Evolutionary conservation across 2,113 vertebrate genomes (phyloP).

Genomic region (Tor tambroides): DNA sequence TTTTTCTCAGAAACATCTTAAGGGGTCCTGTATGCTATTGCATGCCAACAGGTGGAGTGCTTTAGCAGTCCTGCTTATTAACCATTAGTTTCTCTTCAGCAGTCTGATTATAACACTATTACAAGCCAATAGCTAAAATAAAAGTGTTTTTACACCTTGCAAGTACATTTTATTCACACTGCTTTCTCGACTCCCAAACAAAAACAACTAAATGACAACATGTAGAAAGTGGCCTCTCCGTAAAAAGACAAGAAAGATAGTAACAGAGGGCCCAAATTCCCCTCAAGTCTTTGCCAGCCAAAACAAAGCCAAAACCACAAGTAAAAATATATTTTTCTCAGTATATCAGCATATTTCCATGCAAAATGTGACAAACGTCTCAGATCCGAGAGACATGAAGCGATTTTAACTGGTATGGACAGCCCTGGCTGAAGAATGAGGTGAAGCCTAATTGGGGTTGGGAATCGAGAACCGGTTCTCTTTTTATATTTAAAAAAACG

Average conservation of each 20-base stretch:
- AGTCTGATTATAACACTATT: not conserved
- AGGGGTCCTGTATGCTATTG: conserved; percentile 44
- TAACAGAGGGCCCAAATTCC: not conserved
- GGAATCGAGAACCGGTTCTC: not conserved
- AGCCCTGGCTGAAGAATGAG: not conserved
- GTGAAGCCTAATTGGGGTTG: not conserved
- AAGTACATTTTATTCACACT: conserved; percentile 13
- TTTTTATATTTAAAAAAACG: not conserved
- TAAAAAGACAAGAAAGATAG: conserved; percentile 11
- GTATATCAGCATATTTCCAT: too few relatives aligned
- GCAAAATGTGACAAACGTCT: not conserved
- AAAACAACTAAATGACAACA: conserved; percentile 11
- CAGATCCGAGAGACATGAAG: not conserved
- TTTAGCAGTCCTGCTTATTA: conserved; percentile 70
- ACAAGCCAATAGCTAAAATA: conserved; percentile 25
- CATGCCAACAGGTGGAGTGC: conserved; percentile 79
- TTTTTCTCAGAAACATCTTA: not conserved
- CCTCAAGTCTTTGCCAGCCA: not conserved
- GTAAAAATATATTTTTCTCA: not conserved
- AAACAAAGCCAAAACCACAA: not conserved
- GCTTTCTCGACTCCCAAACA: conserved; percentile 7
- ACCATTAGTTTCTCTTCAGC: conserved; percentile 43
- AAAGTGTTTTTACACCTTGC: conserved; percentile 36
- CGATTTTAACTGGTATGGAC: conserved; percentile 33
- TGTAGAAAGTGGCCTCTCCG: not conserved